Conservation (phyloP, 2,113 vertebrate genomes). For the Aleadryas rufinucha region DNA sequence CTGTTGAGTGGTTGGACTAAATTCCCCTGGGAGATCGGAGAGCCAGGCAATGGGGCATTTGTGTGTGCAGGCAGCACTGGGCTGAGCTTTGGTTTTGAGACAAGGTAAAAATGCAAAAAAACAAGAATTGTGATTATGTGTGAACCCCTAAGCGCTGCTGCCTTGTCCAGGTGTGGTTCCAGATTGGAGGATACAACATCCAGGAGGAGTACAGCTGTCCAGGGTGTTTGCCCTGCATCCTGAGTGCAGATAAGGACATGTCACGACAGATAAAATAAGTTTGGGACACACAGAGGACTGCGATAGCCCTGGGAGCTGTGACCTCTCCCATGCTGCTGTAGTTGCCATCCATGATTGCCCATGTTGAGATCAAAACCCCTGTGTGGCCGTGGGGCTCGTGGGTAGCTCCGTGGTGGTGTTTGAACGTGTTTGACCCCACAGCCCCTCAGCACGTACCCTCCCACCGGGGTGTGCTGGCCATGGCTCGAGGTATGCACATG, state of each 20-base stretch:
- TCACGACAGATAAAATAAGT: accelerated
- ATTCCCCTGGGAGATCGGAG: background rate
- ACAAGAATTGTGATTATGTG: accelerated
- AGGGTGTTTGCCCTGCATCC: background rate
- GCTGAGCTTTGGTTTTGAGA: background rate
- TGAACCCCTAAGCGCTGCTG: background rate
- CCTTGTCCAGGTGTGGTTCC: background rate
- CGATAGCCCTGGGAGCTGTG: accelerated
- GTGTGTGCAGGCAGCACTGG: background rate
- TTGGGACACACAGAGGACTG: background rate
- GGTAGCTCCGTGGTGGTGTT: accelerated
- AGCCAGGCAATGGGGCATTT: background rate
- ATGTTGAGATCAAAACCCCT: background rate
- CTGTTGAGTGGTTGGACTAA: background rate
- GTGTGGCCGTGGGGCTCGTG: accelerated
- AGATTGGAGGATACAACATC: background rate
- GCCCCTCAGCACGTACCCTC: accelerated
- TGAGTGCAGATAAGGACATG: background rate
- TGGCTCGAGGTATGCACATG: background rate
- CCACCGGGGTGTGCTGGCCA: accelerated
- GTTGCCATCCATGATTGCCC: background rate
- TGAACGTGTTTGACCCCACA: background rate
- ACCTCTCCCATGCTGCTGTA: background rate
- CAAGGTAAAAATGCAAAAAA: background rate
- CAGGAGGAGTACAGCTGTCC: background rate